Conservation (phyloP, 2,113 vertebrate species). For the Sinosuthora webbiana region DNA sequence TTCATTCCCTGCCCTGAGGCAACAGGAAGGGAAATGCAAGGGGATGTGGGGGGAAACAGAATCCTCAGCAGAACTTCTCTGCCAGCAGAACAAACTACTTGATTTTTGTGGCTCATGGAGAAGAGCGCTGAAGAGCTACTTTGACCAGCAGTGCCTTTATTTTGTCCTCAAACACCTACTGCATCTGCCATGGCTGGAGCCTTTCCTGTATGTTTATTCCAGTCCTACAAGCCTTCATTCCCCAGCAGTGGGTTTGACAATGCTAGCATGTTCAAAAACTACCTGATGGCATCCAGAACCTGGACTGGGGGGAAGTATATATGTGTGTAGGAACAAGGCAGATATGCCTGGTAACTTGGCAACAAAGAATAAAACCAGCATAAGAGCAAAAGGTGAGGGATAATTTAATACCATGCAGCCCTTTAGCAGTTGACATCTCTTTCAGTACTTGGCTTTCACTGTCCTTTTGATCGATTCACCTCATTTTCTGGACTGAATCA, state of each 20-base stretch:
- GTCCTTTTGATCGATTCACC: constrained; percentile 9
- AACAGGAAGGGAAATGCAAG: neutral
- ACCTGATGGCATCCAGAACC: neutral
- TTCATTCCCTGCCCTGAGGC: neutral
- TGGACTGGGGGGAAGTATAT: neutral
- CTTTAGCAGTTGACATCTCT: constrained; percentile 43
- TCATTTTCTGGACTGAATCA: constrained; percentile 31
- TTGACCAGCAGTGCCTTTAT: neutral
- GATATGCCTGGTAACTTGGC: constrained; percentile 37
- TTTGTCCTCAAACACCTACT: accelerated
- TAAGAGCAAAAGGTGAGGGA: constrained; percentile 49
- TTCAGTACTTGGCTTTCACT: neutral
- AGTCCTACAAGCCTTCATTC: neutral
- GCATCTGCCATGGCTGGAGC: neutral
- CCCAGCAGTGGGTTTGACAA: neutral
- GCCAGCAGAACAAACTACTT: neutral
- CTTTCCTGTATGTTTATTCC: neutral
- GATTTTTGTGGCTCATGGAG: neutral
- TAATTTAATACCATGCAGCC: constrained; percentile 41
- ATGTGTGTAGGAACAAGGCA: neutral
- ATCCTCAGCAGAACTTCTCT: neutral
- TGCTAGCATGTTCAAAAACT: neutral
- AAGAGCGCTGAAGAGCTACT: neutral
- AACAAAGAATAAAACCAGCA: constrained; percentile 49
- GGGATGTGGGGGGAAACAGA: neutral